phyloP scores from a whole-genome alignment of 2,113 vertebrate species.

The Sakesphorus luctuosus region DNA sequence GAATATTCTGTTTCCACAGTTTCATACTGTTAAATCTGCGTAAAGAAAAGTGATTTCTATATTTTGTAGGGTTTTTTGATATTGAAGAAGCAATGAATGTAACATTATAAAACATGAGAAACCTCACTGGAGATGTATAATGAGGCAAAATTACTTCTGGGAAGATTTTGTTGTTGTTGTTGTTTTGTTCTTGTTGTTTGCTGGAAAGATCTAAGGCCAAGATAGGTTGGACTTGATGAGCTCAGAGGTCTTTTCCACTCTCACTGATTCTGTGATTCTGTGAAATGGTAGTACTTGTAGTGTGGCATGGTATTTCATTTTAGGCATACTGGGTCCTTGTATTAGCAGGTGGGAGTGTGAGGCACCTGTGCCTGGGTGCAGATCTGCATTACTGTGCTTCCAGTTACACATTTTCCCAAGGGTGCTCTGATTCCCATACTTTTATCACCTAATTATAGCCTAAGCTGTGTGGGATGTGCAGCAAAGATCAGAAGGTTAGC shows the following conservation, averaged over 20 bases:
- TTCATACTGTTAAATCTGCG: not conserved
- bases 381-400: not conserved
- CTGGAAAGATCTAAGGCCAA: not conserved
- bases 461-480: not conserved
- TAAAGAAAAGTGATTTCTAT: not conserved
- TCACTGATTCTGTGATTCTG: rapidly evolving
- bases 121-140: not conserved
- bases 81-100: not conserved
- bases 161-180: not conserved
- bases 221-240: not conserved
- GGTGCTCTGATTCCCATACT: not conserved
- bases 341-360: not conserved
- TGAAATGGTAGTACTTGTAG: not conserved
- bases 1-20: not conserved
- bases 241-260: not conserved
- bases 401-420: not conserved
- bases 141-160: not conserved
- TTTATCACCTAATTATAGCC: not conserved
- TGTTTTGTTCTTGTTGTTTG: not conserved
- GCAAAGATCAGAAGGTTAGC: not conserved
- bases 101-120: not conserved
- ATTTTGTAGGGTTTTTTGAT: not conserved
- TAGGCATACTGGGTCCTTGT: not conserved
- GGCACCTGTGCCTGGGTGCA: not conserved
- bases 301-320: not conserved